Evolutionary conservation across 1,140 invertebrate genomes (phyloP).

Genomic region (Sarcophaga peregrina): DNA sequence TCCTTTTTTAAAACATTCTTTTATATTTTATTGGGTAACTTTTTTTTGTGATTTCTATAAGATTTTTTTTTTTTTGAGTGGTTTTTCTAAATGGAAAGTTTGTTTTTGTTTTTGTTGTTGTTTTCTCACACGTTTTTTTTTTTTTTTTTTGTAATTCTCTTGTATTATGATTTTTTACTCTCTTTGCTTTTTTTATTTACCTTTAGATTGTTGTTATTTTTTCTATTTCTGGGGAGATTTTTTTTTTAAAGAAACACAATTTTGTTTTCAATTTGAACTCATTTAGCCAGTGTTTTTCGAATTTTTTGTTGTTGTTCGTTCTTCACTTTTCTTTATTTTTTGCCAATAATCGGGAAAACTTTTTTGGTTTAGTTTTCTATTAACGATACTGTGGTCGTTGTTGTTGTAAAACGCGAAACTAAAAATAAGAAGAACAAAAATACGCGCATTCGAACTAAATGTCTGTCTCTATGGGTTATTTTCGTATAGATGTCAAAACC

Average conservation of each 20-base stretch:
- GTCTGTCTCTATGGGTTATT: conserved; percentile 1
- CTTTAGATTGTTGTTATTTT: background rate
- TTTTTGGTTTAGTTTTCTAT: background rate
- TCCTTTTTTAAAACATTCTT: background rate
- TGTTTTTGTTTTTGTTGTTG: conserved; percentile 15
- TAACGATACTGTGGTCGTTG: background rate
- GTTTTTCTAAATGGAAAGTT: background rate
- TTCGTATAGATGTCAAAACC: conserved; percentile 3
- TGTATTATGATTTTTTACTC: too few relatives aligned
- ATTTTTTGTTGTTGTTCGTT: too few relatives aligned
- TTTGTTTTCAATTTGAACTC: conserved; percentile 26
- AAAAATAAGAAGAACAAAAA: background rate
- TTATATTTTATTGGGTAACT: background rate
- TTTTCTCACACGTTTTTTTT: conserved; percentile 7
- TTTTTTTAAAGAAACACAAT: background rate
- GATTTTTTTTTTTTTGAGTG: background rate
- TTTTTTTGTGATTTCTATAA: conserved; percentile 1
- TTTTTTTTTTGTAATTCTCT: background rate
- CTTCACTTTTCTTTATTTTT: background rate
- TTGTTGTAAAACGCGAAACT: background rate
- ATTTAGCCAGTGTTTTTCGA: background rate
- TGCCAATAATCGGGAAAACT: background rate
- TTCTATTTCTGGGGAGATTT: background rate
- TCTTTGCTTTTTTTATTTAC: too few relatives aligned
- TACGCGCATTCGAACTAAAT: conserved; percentile 37